These are phyloP conservation scores for Araneus ventricosus DNA, from an alignment of 1,140 invertebrate species.

Conservation along the genomic window DNA sequence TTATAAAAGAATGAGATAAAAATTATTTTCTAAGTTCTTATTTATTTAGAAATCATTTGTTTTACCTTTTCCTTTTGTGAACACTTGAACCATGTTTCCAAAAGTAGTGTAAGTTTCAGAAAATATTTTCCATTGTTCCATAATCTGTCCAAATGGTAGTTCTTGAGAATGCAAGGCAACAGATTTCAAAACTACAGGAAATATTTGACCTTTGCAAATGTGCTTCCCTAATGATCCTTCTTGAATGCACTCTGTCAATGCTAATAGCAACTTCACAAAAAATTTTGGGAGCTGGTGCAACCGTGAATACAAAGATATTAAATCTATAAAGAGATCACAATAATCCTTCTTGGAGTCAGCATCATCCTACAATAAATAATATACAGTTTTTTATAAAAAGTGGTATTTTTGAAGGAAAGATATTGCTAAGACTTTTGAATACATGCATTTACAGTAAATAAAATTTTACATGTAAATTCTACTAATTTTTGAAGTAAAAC, in stretches of 20 bases:
- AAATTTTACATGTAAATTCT: neutral
- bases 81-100: constrained; percentile 15
- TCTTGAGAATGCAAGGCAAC: constrained; percentile 81
- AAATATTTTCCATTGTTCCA: constrained; percentile 61
- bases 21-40: neutral
- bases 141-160: constrained; percentile 80
- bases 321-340: constrained; percentile 28
- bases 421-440: neutral
- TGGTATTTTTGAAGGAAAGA: neutral
- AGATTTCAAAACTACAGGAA: neutral
- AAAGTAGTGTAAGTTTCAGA: constrained; percentile 52
- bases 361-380: constrained; percentile 4
- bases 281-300: constrained; percentile 62
- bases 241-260: constrained; percentile 49
- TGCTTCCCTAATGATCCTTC: constrained; percentile 14
- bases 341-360: constrained; percentile 27
- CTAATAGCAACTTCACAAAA: constrained; percentile 49
- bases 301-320: constrained; percentile 22
- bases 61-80: constrained; percentile 35
- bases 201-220: constrained; percentile 21
- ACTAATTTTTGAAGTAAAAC: neutral
- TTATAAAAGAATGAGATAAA: neutral
- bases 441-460: neutral
- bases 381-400: neutral
- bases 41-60: neutral